These are phyloP conservation scores for Balaeniceps rex DNA, from an alignment of 2,113 vertebrate genomes.

Conservation along the genomic window DNA sequence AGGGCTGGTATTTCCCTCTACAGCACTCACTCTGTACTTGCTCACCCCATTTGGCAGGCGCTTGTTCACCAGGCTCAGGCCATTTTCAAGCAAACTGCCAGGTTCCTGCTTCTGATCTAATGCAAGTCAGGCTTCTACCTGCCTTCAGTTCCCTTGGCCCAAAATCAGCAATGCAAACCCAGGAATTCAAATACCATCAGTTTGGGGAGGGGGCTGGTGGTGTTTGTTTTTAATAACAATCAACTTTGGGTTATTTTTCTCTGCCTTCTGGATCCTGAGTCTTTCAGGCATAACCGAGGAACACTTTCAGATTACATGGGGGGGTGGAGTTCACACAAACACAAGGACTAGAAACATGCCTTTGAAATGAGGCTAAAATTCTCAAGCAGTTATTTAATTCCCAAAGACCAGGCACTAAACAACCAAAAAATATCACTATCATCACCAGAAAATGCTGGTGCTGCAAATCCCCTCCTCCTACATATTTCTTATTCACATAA, in stretches of 20 bases:
- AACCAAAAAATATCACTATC: not conserved
- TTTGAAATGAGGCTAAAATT: slow-evolving; percentile 7
- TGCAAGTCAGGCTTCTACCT: not conserved
- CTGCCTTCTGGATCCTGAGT: not conserved
- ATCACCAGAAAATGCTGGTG: not conserved
- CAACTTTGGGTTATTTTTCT: not conserved
- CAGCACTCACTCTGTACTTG: not conserved
- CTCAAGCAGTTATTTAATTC: not conserved
- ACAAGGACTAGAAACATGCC: not conserved
- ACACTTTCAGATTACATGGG: not conserved
- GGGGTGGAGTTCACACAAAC: not conserved
- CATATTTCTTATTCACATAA: not conserved
- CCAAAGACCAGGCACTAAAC: not conserved
- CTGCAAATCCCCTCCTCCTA: not conserved
- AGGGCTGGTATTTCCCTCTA: not conserved
- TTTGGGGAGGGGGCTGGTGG: not conserved
- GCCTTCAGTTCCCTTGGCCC: not conserved
- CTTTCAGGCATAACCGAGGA: not conserved
- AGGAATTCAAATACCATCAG: not conserved
- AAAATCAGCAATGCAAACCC: not conserved
- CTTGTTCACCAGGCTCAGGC: not conserved
- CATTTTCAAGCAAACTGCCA: not conserved
- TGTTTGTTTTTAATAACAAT: slow-evolving; percentile 1
- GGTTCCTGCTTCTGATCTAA: not conserved
- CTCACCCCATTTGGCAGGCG: not conserved